Conservation (phyloP, 1,140 invertebrate species). For the Drosophila nebulosa region DNA sequence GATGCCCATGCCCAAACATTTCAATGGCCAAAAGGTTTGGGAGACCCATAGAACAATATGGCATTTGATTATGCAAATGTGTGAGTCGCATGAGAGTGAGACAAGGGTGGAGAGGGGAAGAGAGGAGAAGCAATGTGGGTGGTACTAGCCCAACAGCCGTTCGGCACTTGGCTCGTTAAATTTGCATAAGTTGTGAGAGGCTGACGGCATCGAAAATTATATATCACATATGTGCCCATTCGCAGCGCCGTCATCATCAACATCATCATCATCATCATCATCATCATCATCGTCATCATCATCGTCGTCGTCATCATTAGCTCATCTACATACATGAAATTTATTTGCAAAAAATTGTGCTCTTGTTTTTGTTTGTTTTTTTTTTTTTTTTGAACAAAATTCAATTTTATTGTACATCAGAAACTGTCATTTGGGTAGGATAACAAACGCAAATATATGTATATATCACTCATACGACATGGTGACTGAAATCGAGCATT, state of each 20-base stretch:
- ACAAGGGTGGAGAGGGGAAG: neutral
- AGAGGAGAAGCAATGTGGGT: neutral
- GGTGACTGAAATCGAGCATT: neutral
- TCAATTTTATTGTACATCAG: neutral
- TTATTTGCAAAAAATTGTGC: neutral
- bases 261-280: neutral
- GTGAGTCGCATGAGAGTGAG: too few species aligned
- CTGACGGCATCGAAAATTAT: conserved; percentile 53
- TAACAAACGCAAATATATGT: too few species aligned
- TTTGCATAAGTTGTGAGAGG: conserved; percentile 62
- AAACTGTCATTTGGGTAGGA: too few species aligned
- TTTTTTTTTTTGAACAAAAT: too few species aligned
- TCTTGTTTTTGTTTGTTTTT: conserved; percentile 11
- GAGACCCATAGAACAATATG: conserved; percentile 45
- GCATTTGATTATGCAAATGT: conserved; percentile 73
- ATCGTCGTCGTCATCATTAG: neutral
- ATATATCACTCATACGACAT: too few species aligned
- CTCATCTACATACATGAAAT: neutral
- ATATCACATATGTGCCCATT: conserved; percentile 51
- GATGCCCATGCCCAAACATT: neutral
- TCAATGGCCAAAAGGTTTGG: neutral
- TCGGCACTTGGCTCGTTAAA: conserved; percentile 64
- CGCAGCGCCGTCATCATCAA: neutral
- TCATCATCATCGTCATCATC: neutral
- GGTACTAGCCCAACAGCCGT: neutral